A percentile compares a stretch with the other conserved stretches of the same genome.
Evolutionary conservation across 2,797 vertebrate species (phyloP).

Genomic region (Lithobates sylvaticus): DNA sequence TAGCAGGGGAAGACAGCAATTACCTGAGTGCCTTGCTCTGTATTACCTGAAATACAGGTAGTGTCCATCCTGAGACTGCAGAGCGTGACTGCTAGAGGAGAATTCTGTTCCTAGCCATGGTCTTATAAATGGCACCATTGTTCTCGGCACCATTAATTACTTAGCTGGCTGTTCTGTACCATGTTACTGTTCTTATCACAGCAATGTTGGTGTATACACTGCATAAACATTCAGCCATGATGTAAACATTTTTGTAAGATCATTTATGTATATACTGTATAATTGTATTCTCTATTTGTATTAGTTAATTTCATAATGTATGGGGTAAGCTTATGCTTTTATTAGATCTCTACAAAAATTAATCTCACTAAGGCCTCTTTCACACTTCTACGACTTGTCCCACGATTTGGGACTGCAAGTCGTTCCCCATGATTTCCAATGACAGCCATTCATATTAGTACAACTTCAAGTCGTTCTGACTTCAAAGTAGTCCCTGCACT

Average conservation of each 20-base stretch:
- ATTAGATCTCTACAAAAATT: too few relatives aligned
- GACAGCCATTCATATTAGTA: too few relatives aligned
- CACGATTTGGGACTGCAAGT: too few relatives aligned
- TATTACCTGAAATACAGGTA: constrained; percentile 56
- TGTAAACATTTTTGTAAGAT: neutral
- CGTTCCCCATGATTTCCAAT: too few relatives aligned
- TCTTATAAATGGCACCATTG: constrained; percentile 48
- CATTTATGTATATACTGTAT: neutral
- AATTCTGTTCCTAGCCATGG: neutral
- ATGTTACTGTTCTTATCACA: constrained; percentile 26
- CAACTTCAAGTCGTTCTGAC: too few relatives aligned
- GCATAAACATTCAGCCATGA: neutral
- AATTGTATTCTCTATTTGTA: neutral
- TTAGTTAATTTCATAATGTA: too few relatives aligned
- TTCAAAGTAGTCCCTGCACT: too few relatives aligned
- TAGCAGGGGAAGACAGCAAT: constrained; percentile 27
- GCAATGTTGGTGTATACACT: neutral
- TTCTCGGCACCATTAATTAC: constrained; percentile 24
- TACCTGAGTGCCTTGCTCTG: constrained; percentile 38
- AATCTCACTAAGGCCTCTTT: too few relatives aligned
- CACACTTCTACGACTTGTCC: too few relatives aligned
- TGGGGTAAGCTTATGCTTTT: too few relatives aligned
- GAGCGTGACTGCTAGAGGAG: constrained; percentile 49
- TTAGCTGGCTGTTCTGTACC: constrained; percentile 5
- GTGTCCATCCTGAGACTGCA: constrained; percentile 24